Base-by-base conservation (phyloP, 2,888 invertebrate genomes). In the Synergus itoensis region DNA sequence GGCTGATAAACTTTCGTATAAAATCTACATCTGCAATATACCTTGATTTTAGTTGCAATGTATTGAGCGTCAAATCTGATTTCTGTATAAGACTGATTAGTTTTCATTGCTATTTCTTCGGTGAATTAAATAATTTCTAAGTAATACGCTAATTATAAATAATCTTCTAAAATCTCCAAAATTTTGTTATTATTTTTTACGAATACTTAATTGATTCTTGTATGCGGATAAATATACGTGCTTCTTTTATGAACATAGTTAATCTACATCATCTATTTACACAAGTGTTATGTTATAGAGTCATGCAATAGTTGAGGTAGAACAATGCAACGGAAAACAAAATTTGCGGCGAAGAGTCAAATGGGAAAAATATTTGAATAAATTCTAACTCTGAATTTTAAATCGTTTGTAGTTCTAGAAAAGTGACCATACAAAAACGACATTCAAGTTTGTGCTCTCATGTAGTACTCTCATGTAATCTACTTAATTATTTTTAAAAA, bases 1-100 rank as follows among this genome's bases (percentile, higher is more conserved):
- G 53, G 79, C 86, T 88, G 89, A 89, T 89, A 89, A 89, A 90
- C 82, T 77, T 67, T 81, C 85, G 73, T 90, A 90, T 89, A 89
- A 88, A 87, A 86, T 86, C 81, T 84, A 85, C 84, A 81, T 73
- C 80, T 76, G 82, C 73, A 81, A 82, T 80, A 79, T 75, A 67
- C 77, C 83, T 83, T 62, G 79, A 81, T 77, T 28, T 48, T 69
- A 69, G 48, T 48, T 53, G 48, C 16, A 28, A 48, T 73, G 36
- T 53, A 36, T 36, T 36, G 48, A 73, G 45, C 14, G 48, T 53
- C 73, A 0, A 36, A 53, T 28, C 28, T 69, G 7, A 48, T 60
- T 60, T 60, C 60, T 60, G 21, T 60, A 60, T 11, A 21, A 21
- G 21, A 69, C 11, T 36, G 7, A 28, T 14, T 73, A 41, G 57